phyloP scores from a whole-genome alignment of 1,140 invertebrate species.

The Ostrea denselamellosa region DNA sequence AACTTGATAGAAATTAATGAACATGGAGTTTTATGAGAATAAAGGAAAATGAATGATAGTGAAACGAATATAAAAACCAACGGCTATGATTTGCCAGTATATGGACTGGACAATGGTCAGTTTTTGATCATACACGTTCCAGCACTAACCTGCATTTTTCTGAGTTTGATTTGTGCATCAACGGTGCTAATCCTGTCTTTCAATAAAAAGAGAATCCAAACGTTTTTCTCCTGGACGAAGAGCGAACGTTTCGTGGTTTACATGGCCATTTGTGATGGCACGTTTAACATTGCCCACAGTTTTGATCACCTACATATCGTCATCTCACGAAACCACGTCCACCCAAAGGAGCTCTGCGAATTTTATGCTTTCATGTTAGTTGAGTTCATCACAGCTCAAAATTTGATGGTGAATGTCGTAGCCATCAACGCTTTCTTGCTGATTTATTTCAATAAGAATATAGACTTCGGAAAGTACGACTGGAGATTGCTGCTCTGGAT shows the following conservation, averaged over 20 bases:
- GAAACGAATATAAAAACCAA: background rate
- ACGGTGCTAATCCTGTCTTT: slow-evolving; percentile 40
- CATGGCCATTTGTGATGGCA: slow-evolving; percentile 52
- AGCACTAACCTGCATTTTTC: slow-evolving; percentile 37
- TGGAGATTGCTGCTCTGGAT: slow-evolving; percentile 45
- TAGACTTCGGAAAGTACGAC: slow-evolving; percentile 52
- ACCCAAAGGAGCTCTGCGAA: slow-evolving; percentile 47
- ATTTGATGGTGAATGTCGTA: slow-evolving; percentile 47
- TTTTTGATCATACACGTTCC: slow-evolving; percentile 50
- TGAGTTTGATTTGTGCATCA: slow-evolving; percentile 43
- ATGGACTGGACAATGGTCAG: slow-evolving; percentile 53
- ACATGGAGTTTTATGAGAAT: background rate
- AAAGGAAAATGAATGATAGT: background rate
- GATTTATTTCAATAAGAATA: slow-evolving; percentile 48
- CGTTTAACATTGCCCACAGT: slow-evolving; percentile 51
- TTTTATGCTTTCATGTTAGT: slow-evolving; percentile 55
- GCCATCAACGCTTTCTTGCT: slow-evolving; percentile 54
- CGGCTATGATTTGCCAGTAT: slow-evolving; percentile 54
- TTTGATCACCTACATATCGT: slow-evolving; percentile 53
- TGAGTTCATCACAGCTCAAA: slow-evolving; percentile 50
- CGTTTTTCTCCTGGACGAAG: slow-evolving; percentile 52
- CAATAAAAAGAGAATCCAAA: background rate
- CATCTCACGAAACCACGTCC: slow-evolving; percentile 44
- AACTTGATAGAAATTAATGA: background rate
- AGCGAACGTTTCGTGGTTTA: slow-evolving; percentile 58